A percentile compares a stretch with the other conserved stretches of the same genome.
Evolutionary conservation across 2,113 vertebrate genomes (phyloP).

Genomic region (Dasyprocta punctata): DNA sequence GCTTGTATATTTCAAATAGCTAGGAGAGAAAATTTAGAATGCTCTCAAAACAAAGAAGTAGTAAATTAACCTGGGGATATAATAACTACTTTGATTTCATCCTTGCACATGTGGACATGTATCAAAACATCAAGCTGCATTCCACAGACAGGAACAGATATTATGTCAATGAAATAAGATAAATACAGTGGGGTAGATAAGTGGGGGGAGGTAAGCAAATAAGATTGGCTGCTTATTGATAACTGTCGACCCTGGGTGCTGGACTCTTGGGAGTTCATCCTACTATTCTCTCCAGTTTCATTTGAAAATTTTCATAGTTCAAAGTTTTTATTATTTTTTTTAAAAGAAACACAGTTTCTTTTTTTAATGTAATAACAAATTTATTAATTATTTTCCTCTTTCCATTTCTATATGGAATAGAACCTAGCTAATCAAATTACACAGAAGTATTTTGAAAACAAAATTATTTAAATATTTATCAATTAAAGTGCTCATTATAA

Average conservation of each 20-base stretch:
- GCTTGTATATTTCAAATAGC: neutral
- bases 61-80: neutral
- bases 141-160: neutral
- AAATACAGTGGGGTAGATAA: neutral
- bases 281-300: neutral
- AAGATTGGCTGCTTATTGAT: neutral
- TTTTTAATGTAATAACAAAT: conserved; percentile 32
- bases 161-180: neutral
- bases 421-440: neutral
- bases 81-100: neutral
- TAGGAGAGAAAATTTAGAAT: neutral
- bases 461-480: conserved; percentile 38
- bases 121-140: neutral
- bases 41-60: neutral
- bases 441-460: neutral
- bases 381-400: neutral
- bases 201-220: neutral
- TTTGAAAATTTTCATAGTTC: neutral
- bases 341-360: neutral
- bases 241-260: neutral
- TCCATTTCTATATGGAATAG: neutral
- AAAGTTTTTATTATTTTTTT: neutral
- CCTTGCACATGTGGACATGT: neutral
- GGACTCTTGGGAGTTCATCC: neutral
- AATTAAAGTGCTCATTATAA: conserved; percentile 7